Base-by-base conservation (phyloP, 1,140 invertebrate genomes). In the Tetraneura akinire region DNA sequence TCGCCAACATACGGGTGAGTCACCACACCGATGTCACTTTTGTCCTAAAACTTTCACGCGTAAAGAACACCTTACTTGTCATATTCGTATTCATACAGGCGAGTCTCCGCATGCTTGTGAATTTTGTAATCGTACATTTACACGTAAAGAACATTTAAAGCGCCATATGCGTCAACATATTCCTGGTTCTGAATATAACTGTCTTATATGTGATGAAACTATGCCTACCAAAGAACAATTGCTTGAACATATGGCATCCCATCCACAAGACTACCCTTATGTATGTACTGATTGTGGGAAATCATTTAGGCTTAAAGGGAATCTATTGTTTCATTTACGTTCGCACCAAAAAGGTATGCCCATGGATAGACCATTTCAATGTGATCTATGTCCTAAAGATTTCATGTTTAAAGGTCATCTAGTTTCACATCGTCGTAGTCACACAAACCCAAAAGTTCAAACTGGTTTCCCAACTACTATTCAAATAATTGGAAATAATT, bases 41-140 rank as follows among this genome's bases (percentile, higher is more conserved):
- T 91, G 90, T 85, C 87, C 90, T 23, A 89, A 93, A 87, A 91
- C 91, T 64, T 95, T 96, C 86, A 95, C 94, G 53, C 88, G 94
- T 81, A 96, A 95, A 86, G 94, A 96, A 87, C 94, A 96, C 87
- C 90, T 96, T 84, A 94, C 93, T 86, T 94, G 95, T 87, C 94
- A 96, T 86, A 91, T 95, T 84, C 88, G 91, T 85, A 88, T 91
- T 83, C 90, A 91, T 84, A 91, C 90, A 80, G 92, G 93, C 2
- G 92, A 94, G 84, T 92, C 92, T 55, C 91, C 92, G 1, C 93
- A 94, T 84, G 87, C 90, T 16, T 95, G 94, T 86, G 90, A 92
- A 82, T 91, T 91, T 81, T 95, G 93, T 85, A 90, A 91, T 81
- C 92, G 93, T 83, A 91, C 91, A 1, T 95, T 95, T 85, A 93